Evolutionary conservation across 2,113 vertebrate species (phyloP).

Genomic region (Sphaerodactylus townsendi): DNA sequence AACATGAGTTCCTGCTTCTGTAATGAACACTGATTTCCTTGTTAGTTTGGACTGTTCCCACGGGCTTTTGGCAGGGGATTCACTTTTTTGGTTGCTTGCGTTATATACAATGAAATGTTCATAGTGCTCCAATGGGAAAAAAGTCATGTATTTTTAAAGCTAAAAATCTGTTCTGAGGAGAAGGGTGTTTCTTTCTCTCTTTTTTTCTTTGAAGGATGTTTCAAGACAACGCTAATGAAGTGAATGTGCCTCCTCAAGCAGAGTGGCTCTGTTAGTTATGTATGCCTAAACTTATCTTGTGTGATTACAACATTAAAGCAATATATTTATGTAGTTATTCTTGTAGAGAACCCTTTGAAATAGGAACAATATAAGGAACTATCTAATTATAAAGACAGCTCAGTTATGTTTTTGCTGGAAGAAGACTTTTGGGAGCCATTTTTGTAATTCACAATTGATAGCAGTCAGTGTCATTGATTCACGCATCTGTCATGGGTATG

Average conservation of each 20-base stretch:
- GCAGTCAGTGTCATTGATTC: conserved; percentile 8
- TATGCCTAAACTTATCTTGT: neutral
- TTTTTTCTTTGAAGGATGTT: no score
- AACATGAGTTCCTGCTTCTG: neutral
- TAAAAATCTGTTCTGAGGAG: neutral
- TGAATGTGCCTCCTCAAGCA: neutral
- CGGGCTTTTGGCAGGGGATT: no score
- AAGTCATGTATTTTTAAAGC: neutral
- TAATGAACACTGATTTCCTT: neutral
- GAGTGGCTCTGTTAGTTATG: neutral
- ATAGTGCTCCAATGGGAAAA: no score
- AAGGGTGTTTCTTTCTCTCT: no score
- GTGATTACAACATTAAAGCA: neutral
- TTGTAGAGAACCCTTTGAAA: neutral
- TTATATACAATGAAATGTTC: neutral
- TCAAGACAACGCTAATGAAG: neutral
- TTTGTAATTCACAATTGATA: conserved; percentile 9
- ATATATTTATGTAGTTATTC: neutral
- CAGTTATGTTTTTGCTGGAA: neutral
- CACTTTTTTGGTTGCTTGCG: neutral
- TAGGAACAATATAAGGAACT: neutral
- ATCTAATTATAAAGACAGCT: neutral
- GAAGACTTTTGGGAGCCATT: neutral
- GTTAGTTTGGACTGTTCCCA: neutral
- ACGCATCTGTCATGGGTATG: neutral